phyloP scores from a whole-genome alignment of 2,888 invertebrate species.

The Caenorhabditis macrosperma region DNA sequence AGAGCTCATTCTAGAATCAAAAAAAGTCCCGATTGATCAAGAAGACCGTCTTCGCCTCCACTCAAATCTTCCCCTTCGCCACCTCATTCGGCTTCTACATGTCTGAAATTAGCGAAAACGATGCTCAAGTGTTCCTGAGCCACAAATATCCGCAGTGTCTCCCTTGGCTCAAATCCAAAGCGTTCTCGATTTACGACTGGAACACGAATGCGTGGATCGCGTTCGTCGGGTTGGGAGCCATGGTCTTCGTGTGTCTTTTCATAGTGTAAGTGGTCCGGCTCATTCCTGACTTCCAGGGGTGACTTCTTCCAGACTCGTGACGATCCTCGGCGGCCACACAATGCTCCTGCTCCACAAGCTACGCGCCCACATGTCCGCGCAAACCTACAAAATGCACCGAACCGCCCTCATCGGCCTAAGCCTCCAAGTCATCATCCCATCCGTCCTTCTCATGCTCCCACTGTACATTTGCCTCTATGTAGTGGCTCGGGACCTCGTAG shows the following conservation, averaged over 20 bases:
- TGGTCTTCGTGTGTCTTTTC: neutral
- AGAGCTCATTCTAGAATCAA: neutral
- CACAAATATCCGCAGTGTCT: conserved; percentile 5
- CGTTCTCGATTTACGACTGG: neutral
- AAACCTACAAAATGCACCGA: conserved; percentile 24
- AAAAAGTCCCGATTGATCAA: neutral
- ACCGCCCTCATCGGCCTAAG: conserved; percentile 23
- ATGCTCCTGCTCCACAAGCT: conserved; percentile 3
- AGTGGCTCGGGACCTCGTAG: neutral
- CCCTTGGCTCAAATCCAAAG: neutral
- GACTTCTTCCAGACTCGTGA: neutral
- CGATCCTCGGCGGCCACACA: neutral
- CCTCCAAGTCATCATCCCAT: conserved; percentile 2
- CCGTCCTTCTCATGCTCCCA: neutral
- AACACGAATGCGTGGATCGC: conserved; percentile 1
- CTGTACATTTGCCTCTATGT: conserved; percentile 5
- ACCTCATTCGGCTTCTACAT: neutral
- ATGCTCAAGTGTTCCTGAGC: neutral
- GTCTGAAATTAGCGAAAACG: neutral
- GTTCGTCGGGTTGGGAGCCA: neutral
- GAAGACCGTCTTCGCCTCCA: neutral
- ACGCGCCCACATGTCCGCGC: conserved; percentile 11
- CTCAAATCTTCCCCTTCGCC: neutral
- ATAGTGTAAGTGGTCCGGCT: neutral
- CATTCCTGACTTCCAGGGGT: no score